Evolutionary conservation across 2,888 invertebrate genomes (phyloP), one percentile per base, ranked within the genome.

Genomic region (Allolobophora icterica): DNA sequence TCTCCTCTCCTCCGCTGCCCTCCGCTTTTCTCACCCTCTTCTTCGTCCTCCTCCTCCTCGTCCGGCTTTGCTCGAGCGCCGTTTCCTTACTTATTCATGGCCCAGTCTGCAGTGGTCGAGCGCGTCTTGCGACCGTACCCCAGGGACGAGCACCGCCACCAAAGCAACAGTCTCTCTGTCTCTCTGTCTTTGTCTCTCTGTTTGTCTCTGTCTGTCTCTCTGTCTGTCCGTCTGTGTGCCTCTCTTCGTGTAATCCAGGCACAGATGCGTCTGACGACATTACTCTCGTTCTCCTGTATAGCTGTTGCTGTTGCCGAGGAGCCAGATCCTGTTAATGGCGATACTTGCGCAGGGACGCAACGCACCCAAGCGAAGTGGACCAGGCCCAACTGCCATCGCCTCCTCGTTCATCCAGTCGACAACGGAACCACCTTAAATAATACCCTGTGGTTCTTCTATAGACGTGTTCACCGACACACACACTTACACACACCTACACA

Each of bases 1-100:
- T n/a, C n/a, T 71, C 52, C 52, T 52, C 52, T 52, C 1, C 52
- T 30, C 71, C 71, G 1, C 71, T 71, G 30, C n/a, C 71, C 71
- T n/a, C n/a, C 71, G 5, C n/a, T n/a, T 71, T 52, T 52, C 24
- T 24, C 52, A 24, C 52, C 52, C 71, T 71, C 17, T n/a, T 52
- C 52, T 17, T 71, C n/a, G 0, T n/a, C 71, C 71, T 71, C 13
- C 71, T n/a, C 45, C 45, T 45, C 45, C 45, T 45, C 17, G 45
- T 45, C 45, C 19, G 45, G 45, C 19, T n/a, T 71, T 30, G 71
- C 11, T n/a, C 30, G 71, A n/a, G 3, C 30, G n/a, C 71, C 8
- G 71, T 71, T 71, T 71, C 71, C 71, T 71, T 71, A 71, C 71
- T 71, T 71, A 71, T 71, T 71, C 71, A 71, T 71, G 6, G 71